Percentiles rank a stretch among this genome's conserved stretches.
Conservation (phyloP, 2,797 vertebrate species). For the Girardinus metallicus region DNA sequence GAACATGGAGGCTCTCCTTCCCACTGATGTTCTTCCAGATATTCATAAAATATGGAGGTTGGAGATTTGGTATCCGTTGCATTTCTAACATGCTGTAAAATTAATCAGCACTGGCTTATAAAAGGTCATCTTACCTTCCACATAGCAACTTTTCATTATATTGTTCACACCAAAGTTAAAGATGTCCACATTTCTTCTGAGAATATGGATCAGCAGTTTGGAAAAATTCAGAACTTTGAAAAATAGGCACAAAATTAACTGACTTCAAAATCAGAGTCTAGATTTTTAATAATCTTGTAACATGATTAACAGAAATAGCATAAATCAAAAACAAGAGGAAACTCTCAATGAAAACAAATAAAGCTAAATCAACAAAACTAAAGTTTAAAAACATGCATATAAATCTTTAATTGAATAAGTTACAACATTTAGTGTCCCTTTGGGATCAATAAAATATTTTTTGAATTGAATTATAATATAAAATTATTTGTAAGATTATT, state of each 20-base stretch:
- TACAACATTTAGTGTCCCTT: too few species aligned
- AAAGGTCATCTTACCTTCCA: neutral
- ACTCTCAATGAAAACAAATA: neutral
- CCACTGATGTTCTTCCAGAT: neutral
- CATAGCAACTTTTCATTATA: neutral
- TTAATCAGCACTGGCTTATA: neutral
- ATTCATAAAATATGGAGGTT: neutral
- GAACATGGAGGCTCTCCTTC: neutral
- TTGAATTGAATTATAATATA: too few species aligned
- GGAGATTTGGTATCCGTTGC: neutral
- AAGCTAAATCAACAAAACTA: neutral
- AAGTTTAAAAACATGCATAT: neutral
- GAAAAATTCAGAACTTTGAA: neutral
- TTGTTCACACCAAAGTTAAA: neutral
- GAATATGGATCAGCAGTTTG: neutral
- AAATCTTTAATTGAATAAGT: neutral
- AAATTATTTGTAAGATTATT: neutral
- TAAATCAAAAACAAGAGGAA: neutral
- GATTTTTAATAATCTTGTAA: neutral
- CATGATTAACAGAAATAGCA: neutral
- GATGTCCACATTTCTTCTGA: neutral
- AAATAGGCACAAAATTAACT: neutral
- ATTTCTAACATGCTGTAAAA: neutral
- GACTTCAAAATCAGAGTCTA: neutral
- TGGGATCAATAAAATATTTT: too few species aligned